Base-by-base conservation (phyloP, 2,113 vertebrate species). In the Falcunculus frontatus region DNA sequence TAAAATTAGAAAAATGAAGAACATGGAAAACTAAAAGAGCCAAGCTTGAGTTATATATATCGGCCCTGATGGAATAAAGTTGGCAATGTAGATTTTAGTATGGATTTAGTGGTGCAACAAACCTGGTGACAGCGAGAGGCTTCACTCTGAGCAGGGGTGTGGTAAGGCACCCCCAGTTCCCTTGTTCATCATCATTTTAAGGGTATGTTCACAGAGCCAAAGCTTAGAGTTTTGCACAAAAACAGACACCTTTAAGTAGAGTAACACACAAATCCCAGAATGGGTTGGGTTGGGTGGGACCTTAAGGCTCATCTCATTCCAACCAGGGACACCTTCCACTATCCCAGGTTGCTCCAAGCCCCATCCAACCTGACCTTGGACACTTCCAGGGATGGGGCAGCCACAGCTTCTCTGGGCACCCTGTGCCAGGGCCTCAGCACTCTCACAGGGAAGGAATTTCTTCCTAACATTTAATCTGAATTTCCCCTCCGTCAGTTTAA, bases 281-380 rank as follows among this genome's bases (percentile, higher is more conserved):
- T 35, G 21, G 25, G 25, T 47, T n/a, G 23, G 39, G 19, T 25
- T 70, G 49, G 41, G 85, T 56, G 32, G 35, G 49, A 64, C 42
- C 11, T 88, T 27, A 35, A 72, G 49, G 49, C 35, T 41, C 65
- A 72, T 27, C 57, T 77, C 39, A 25, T 62, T 55, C n/a, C 75
- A 55, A 30, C 20, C 25, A 78, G 29, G 41, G 30, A 70, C 41
- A 87, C 25, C 16, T 55, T 47, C 29, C 57, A 56, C 75, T 0
- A 22, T 18, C 26, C 11, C 65, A 72, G 57, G 25, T 0, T 47
- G 30, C 41, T 64, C 57, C 44, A 68, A 68, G 32, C 27, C 27
- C 53, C 0, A 0, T 12, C 44, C 57, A 72, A 1, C 11, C 35
- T 50, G 35, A 8, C 32, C 37, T 50, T 35, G 50, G 32, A 37